Conservation (phyloP, 2,797 vertebrate genomes). For the Mormyrops attenuatus region DNA sequence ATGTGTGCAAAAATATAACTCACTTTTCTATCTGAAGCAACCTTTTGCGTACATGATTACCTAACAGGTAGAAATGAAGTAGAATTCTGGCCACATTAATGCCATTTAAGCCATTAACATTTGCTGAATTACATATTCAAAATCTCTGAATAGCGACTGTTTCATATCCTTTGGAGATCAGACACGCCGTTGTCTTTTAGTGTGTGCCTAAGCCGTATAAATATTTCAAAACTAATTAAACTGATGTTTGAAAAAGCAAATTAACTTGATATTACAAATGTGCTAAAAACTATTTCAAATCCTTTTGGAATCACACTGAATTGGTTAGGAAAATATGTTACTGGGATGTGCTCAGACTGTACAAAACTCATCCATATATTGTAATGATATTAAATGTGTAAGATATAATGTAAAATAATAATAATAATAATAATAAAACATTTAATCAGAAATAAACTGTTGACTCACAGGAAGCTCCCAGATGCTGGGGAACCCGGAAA, state of each 20-base stretch:
- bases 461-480: not conserved
- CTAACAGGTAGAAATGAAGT: not conserved
- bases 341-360: not conserved
- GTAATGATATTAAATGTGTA: not conserved
- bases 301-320: not conserved
- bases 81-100: not conserved
- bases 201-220: not conserved
- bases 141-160: not conserved
- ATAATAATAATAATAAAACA: not conserved
- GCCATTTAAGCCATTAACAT: not conserved
- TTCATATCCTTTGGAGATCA: not conserved
- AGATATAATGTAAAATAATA: not conserved
- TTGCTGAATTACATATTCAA: not conserved
- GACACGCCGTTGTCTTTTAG: not conserved
- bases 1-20: not conserved
- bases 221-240: conserved; percentile 11
- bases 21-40: not conserved
- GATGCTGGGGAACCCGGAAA: not conserved
- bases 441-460: not conserved
- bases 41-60: not conserved
- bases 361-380: not conserved
- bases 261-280: not conserved
- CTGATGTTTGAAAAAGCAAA: conserved; percentile 3
- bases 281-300: not conserved
- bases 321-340: not conserved